Base-by-base conservation (phyloP, 2,113 vertebrate species). In the Procavia capensis region DNA sequence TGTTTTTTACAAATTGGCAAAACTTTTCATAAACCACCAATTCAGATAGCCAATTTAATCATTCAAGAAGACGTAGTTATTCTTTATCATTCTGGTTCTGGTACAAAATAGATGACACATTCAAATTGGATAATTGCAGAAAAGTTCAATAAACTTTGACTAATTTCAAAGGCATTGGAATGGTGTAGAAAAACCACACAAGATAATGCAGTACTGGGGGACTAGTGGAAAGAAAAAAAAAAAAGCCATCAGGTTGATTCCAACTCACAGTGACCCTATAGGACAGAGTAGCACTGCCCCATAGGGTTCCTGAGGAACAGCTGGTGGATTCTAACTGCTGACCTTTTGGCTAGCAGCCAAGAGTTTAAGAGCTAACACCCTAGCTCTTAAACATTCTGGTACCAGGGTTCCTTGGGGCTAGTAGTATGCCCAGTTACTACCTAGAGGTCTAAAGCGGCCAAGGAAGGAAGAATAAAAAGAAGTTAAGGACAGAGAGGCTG, bases 11-110 rank as follows among this genome's bases (percentile, higher is more conserved):
- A n/a, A 94, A 89, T 13, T 70, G 36, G 31, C n/a, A 83, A 39
- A 94, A 50, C 47, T 64, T 93, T 88, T 75, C 24, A 54, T 25
- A 95, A 94, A 66, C 22, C 64, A 94, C 17, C 81, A 76, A 92
- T 92, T 95, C 82, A 82, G n/a, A 59, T 24, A 4, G 34, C 43
- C 68, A 39, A 64, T 84, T 59, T 70, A 22, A 70, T 45, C 66
- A 91, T 86, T 81, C 63, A 93, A 24, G 68, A 85, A 31, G 78
- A 85, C 31, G 68, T 31, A 88, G 47, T 16, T 93, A 47, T 88
- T 43, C 83, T 75, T 64, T 81, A 63, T 89, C 79, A 88, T 75
- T 91, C 57, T 75, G 9, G 41, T 72, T 83, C 54, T 59, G 7
- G 9, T 34, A 54, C 39, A 36, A 94, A 89, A 85, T 3, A 88